A percentile compares a stretch with the other conserved stretches of the same genome.
These are phyloP conservation scores for Neolamprologus sp. DNA, from an alignment of 2,113 vertebrate species.

Conservation along the genomic window DNA sequence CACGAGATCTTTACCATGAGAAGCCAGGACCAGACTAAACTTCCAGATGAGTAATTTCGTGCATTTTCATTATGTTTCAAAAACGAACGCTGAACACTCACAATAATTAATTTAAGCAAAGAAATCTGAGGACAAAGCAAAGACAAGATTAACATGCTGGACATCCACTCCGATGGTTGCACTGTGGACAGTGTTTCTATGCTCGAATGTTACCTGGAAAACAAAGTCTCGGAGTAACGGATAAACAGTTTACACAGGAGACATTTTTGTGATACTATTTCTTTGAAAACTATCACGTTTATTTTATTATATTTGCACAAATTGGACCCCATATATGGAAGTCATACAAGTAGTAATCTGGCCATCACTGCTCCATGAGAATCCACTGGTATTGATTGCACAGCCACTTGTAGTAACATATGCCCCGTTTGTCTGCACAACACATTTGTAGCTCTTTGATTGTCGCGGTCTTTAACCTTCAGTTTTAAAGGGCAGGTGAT, in stretches of 20 bases:
- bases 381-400: neutral
- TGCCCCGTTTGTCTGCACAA: neutral
- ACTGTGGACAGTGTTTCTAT: neutral
- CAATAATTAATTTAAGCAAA: neutral
- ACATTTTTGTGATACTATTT: neutral
- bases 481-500: neutral
- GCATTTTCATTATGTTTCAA: neutral
- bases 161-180: rapidly evolving
- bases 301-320: neutral
- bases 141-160: neutral
- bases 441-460: neutral
- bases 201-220: neutral
- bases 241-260: rapidly evolving
- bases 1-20: neutral
- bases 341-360: rapidly evolving
- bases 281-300: neutral
- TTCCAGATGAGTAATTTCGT: neutral
- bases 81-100: neutral
- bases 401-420: neutral
- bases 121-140: neutral
- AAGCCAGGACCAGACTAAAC: neutral
- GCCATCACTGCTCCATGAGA: neutral
- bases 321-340: neutral
- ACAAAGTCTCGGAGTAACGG: neutral
- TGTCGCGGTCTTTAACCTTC: neutral